These are phyloP conservation scores for Temnothorax rugatulus DNA, from an alignment of 2,888 invertebrate genomes.

Conservation along the genomic window DNA sequence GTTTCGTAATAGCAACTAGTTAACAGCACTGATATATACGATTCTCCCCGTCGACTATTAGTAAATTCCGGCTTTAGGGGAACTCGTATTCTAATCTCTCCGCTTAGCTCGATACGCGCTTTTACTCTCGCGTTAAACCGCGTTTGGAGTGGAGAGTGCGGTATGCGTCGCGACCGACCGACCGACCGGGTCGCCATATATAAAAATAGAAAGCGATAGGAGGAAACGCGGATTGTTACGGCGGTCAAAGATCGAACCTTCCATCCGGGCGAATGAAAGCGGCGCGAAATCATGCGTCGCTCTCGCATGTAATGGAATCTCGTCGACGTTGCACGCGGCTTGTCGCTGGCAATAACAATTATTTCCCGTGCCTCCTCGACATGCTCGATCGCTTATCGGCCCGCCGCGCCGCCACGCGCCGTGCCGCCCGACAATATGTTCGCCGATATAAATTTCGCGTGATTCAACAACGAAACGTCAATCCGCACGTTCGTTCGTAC, in stretches of 20 bases:
- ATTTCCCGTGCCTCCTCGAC: conserved; percentile 65
- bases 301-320: conserved; percentile 73
- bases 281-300: conserved; percentile 46
- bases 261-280: neutral
- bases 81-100: conserved; percentile 43
- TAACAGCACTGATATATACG: conserved; percentile 47
- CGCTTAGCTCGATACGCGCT: conserved; percentile 21
- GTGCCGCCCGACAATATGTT: conserved; percentile 42
- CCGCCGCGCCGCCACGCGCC: neutral
- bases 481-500: conserved; percentile 50
- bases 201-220: neutral
- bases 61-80: conserved; percentile 38
- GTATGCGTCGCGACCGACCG: neutral
- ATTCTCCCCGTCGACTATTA: conserved; percentile 46
- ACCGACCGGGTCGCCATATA: neutral
- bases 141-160: neutral
- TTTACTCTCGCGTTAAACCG: conserved; percentile 9
- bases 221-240: conserved; percentile 15
- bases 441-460: conserved; percentile 68
- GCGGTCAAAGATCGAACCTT: conserved; percentile 33
- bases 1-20: conserved; percentile 57
- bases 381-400: conserved; percentile 44
- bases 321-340: conserved; percentile 71
- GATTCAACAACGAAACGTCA: conserved; percentile 61
- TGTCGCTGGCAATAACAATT: conserved; percentile 78